Conservation (phyloP, 2,113 vertebrate genomes). For the Zapornia atra region DNA sequence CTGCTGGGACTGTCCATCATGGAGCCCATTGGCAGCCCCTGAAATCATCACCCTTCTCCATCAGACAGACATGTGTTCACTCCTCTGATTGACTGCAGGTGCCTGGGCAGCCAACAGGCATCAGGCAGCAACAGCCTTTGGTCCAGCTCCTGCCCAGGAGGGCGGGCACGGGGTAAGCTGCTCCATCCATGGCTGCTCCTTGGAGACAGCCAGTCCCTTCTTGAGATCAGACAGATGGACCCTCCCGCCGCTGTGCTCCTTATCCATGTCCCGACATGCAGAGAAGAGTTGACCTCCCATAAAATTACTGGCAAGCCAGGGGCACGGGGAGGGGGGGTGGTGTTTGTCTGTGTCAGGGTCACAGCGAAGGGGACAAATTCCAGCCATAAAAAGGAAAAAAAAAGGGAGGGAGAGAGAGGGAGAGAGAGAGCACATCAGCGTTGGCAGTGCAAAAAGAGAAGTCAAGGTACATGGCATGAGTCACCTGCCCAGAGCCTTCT, state of each 20-base stretch:
- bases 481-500: background rate
- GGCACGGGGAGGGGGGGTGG: background rate
- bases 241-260: rapidly evolving
- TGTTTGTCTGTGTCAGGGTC: background rate
- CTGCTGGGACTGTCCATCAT: background rate
- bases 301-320: background rate
- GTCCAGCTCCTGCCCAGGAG: background rate
- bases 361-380: slow-evolving; percentile 1
- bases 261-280: rapidly evolving
- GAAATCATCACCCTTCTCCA: background rate
- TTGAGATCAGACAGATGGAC: rapidly evolving
- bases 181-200: background rate
- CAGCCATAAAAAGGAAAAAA: slow-evolving; percentile 7
- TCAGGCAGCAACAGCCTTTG: background rate
- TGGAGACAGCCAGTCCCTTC: background rate
- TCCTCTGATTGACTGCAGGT: background rate
- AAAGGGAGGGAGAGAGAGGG: too few species aligned
- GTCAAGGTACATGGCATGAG: background rate
- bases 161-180: background rate
- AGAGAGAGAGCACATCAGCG: background rate
- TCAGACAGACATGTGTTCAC: rapidly evolving
- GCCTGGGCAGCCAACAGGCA: background rate
- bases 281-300: background rate
- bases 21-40: background rate
- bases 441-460: background rate